Evolutionary conservation across 2,888 invertebrate genomes (phyloP).

Genomic region (Steinernema carpocapsae): DNA sequence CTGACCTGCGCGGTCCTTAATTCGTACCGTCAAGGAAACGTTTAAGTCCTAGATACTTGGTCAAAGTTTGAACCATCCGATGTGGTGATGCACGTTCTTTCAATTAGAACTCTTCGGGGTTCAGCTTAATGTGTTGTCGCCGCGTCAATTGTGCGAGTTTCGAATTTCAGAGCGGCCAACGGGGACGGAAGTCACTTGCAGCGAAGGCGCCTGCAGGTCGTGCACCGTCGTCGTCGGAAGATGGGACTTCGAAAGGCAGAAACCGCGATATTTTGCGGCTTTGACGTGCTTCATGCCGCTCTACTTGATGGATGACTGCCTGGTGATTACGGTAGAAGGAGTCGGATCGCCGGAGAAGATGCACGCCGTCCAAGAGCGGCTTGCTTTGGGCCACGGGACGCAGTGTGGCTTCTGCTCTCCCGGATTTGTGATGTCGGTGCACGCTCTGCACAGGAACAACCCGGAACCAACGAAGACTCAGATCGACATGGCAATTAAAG

Average conservation of each 20-base stretch:
- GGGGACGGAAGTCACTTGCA: constrained; percentile 90
- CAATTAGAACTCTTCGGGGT: too few relatives aligned
- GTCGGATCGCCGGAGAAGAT: constrained; percentile 77
- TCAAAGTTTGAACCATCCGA: too few relatives aligned
- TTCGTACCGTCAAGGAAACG: too few relatives aligned
- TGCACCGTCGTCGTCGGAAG: constrained; percentile 84
- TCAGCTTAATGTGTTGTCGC: too few relatives aligned
- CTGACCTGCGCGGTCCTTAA: too few relatives aligned
- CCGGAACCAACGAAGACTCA: constrained; percentile 73
- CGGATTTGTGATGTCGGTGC: constrained; percentile 96
- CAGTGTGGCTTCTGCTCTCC: constrained; percentile 84
- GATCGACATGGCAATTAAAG: constrained; percentile 52
- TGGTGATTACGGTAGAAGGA: constrained; percentile 89
- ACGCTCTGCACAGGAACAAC: constrained; percentile 80
- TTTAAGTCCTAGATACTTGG: too few relatives aligned
- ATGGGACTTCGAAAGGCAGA: constrained; percentile 43
- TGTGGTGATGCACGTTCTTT: too few relatives aligned
- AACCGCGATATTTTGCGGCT: constrained; percentile 70
- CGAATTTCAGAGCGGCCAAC: constrained; percentile 76
- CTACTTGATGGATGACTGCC: constrained; percentile 82
- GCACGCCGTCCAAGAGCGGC: constrained; percentile 35
- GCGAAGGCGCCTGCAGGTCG: constrained; percentile 92
- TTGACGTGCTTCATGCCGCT: constrained; percentile 88
- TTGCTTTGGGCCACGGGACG: constrained; percentile 39
- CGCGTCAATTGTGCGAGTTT: too few relatives aligned